Evolutionary conservation across 1,140 invertebrate species (phyloP), one percentile per base, ranked within the genome.

Genomic region (Drosophila willistoni): DNA sequence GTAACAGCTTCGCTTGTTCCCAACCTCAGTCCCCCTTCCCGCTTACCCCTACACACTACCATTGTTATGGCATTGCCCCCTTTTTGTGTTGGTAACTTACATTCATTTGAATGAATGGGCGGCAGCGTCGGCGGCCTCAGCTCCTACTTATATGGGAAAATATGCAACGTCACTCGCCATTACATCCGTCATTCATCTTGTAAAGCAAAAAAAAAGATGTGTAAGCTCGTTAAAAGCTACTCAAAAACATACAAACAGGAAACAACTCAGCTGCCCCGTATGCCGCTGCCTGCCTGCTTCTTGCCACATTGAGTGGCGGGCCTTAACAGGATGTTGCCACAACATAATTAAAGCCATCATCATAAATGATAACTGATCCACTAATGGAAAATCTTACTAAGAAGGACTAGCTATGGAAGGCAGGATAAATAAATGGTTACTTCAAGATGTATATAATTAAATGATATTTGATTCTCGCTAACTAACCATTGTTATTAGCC

Each of bases 141-240:
- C 33, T 41, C 51, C 64, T 64, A 41, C 57, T 63, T 73, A 59
- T 36, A 19, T 39, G 19, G 60, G 47, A 62, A 86, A 87, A 79
- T 87, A 79, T 82, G 82, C 83, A 69, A 60, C 79, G 79, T 86
- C 82, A 86, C 82, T 79, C 41, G 68, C 54, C 64, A 9, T 51
- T 51, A 51, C 44, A 51, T 19, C 44, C 83, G 72, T 77, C 79
- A 87, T 86, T 82, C 72, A 71, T 71, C 68, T 66, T 61, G 55
- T 64, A 59, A 41, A 51, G 67, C 57, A 71, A 29, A 29, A 29
- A 60, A 80, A 80, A 51, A 51, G 44, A 51, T 51, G 44, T 68
- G 70, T 81, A 87, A 85, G 81, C 79, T 82, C 79, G 75, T 82
- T 82, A 86, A 86, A 77, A 87, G 82, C 83, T 66, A 66, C 79